Base-by-base conservation (phyloP, 2,797 vertebrate species). In the Bovichtus diacanthus region DNA sequence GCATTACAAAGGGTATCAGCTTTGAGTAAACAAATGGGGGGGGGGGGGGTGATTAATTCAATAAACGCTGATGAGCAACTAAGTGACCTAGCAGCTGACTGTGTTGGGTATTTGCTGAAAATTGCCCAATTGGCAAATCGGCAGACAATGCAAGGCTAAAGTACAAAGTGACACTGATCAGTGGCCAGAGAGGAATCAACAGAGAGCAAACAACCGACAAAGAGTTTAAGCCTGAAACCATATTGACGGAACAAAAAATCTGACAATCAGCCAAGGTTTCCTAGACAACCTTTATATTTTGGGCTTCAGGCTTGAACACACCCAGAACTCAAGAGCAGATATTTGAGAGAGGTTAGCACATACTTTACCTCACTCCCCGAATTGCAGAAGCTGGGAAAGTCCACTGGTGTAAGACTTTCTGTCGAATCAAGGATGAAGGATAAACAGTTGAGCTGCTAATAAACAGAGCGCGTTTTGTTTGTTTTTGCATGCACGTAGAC, bases 351-450 rank as follows among this genome's bases (percentile, higher is more conserved):
- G 41, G 70, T 89, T 84, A 71, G 87, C 74, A 83, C 87, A 89
- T 9, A 51, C 76, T 54, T 90, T 93, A 98, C 97, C 97, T 98
- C 84, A 97, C 93, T 29, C 96, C 97, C 1, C 95, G 96, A 41
- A 98, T 96, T 73, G 90, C 95, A 41, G 94, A 68, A 2, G 94
- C 93, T 0, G 93, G 89, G 84, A 98, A 97, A 74, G 93, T 96
- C 97, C 97, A 97, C 78, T 95, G 91, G 50, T 96, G 94, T 44
- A 95, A 85, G 9, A 88, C 93, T 84, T 96, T 96, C 97, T 98
- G 93, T 39, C 65, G 68, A 79, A 80, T 31, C 18, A 82, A 74
- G 56, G 15, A 63, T 15, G 18, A 19, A 1, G 23, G 2, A 53
- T 12, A 66, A 61, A 59, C 13, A 19, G 59, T 63, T 72, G 23